These are phyloP conservation scores for Meandrusa payeni DNA, from an alignment of 2,888 invertebrate genomes.

Conservation along the genomic window DNA sequence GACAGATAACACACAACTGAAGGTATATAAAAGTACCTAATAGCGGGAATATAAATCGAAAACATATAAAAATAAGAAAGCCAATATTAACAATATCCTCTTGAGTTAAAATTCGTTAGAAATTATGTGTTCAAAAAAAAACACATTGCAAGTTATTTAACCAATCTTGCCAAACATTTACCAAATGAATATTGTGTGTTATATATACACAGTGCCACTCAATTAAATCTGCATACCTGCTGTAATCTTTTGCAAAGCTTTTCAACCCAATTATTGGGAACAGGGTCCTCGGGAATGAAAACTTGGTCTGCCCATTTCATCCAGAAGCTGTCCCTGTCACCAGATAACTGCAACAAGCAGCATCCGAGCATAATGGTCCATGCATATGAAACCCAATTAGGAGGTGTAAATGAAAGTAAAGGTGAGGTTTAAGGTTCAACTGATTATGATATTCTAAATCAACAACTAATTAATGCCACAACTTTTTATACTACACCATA, in stretches of 20 bases:
- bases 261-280: conserved; percentile 93
- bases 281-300: conserved; percentile 99
- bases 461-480: conserved; percentile 16
- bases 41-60: not conserved
- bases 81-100: not conserved
- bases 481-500: conserved; percentile 33
- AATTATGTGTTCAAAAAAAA: too few species aligned
- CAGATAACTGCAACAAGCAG: conserved; percentile 93
- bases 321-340: conserved; percentile 97
- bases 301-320: conserved; percentile 98
- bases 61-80: conserved; percentile 3
- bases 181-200: conserved; percentile 57
- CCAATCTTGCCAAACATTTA: too few species aligned
- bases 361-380: conserved; percentile 62
- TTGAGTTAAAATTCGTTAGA: not conserved
- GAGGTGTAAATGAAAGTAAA: conserved; percentile 25
- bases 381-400: conserved; percentile 54
- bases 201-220: conserved; percentile 56
- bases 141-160: too few species aligned
- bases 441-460: not conserved
- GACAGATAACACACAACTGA: conserved; percentile 16
- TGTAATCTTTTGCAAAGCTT: conserved; percentile 89
- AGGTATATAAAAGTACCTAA: not conserved
- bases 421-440: conserved; percentile 19
- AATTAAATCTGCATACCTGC: conserved; percentile 85